Evolutionary conservation across 2,113 vertebrate genomes (phyloP).

Genomic region (Etheostoma spectabile): DNA sequence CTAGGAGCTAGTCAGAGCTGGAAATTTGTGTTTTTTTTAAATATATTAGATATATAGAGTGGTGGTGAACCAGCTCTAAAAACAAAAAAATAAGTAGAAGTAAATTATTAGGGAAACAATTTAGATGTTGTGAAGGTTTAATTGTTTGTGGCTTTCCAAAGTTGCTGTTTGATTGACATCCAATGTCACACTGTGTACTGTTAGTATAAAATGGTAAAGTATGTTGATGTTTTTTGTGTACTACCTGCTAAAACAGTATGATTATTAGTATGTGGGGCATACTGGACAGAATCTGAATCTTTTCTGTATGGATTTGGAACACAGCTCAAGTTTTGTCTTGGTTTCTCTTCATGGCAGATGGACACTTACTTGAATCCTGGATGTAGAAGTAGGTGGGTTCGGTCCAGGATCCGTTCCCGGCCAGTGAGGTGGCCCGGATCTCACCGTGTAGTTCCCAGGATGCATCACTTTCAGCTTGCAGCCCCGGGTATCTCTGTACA

Average conservation of each 20-base stretch:
- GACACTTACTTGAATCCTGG: conserved; percentile 87
- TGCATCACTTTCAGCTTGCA: conserved; percentile 89
- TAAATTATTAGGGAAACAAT: background rate
- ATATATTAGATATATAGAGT: too few relatives aligned
- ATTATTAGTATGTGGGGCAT: background rate
- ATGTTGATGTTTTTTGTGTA: background rate
- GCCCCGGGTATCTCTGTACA: conserved; percentile 84
- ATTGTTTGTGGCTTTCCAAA: background rate
- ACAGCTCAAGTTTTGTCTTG: background rate
- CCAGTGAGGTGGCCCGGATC: conserved; percentile 94
- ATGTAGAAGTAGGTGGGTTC: conserved; percentile 91
- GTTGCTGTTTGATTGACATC: background rate
- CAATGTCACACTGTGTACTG: background rate
- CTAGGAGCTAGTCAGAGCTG: too few relatives aligned
- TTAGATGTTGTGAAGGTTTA: too few relatives aligned
- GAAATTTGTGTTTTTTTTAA: too few relatives aligned
- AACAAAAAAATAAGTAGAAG: background rate
- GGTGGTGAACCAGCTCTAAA: too few relatives aligned
- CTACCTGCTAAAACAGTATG: background rate
- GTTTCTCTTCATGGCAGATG: background rate
- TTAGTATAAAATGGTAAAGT: background rate
- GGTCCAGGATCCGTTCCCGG: conserved; percentile 96
- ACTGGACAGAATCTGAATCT: background rate
- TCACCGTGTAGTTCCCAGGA: conserved; percentile 93
- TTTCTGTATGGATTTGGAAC: background rate